phyloP scores from a whole-genome alignment of 2,888 invertebrate species.

The Blastobasis adustella region DNA sequence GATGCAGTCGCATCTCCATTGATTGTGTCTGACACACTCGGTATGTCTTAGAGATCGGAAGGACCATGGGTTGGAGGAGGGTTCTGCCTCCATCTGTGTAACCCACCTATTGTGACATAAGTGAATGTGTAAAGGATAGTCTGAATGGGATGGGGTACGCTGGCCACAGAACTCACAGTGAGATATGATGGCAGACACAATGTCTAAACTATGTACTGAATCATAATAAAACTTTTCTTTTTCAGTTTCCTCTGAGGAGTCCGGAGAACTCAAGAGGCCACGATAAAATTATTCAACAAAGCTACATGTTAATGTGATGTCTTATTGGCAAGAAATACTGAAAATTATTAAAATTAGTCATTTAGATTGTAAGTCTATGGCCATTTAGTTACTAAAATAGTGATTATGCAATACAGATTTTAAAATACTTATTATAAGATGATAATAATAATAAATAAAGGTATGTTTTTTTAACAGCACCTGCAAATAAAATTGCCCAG shows the following conservation, averaged over 20 bases:
- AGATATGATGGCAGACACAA: no score
- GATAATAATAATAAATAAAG: slow-evolving; percentile 3
- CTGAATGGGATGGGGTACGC: no score
- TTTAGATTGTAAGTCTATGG: slow-evolving; percentile 50
- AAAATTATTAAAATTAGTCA: slow-evolving; percentile 51
- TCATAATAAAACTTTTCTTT: slow-evolving; percentile 9
- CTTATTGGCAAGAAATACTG: slow-evolving; percentile 23
- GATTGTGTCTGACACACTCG: no score
- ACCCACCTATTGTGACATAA: no score
- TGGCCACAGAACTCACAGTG: no score
- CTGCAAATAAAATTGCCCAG: no score
- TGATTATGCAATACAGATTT: slow-evolving; percentile 19
- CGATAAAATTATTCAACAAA: slow-evolving; percentile 38
- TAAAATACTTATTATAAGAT: slow-evolving; percentile 12
- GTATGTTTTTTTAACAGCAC: slow-evolving; percentile 3
- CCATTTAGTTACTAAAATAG: slow-evolving; percentile 29
- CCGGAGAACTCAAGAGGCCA: slow-evolving; percentile 62
- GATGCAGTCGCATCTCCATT: no score
- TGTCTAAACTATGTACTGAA: no score
- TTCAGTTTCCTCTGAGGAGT: slow-evolving; percentile 66
- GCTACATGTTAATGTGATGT: slow-evolving; percentile 65
- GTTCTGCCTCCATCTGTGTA: no score
- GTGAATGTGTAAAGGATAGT: no score
- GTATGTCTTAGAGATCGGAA: no score
- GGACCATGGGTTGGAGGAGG: no score